Evolutionary conservation across 2,797 vertebrate species (phyloP).

Genomic region (Notolabrus celidotus): DNA sequence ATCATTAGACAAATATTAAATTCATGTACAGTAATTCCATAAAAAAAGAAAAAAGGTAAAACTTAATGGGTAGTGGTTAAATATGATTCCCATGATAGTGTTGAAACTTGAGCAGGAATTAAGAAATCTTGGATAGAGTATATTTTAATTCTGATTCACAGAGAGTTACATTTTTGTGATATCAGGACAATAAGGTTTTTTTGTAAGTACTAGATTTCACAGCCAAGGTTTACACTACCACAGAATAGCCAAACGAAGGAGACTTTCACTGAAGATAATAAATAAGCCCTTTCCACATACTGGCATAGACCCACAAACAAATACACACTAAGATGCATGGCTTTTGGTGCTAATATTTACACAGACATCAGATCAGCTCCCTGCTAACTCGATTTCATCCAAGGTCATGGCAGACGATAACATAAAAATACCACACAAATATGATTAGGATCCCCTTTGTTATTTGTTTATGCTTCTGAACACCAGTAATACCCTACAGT

Average conservation of each 20-base stretch:
- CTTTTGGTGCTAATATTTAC: conserved; percentile 47
- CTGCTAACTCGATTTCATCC: conserved; percentile 59
- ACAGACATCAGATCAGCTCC: conserved; percentile 65
- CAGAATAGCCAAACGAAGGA: conserved; percentile 53
- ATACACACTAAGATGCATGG: not conserved
- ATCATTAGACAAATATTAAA: no score
- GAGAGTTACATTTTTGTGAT: not conserved
- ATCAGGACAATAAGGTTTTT: no score
- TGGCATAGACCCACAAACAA: not conserved
- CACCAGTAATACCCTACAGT: not conserved
- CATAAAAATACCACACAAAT: conserved; percentile 26
- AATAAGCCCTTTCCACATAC: not conserved
- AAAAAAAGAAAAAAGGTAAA: no score
- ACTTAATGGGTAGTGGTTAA: no score
- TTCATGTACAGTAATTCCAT: no score
- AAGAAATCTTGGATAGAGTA: not conserved
- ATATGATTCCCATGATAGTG: not conserved
- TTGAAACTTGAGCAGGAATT: not conserved
- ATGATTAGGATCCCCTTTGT: conserved; percentile 17
- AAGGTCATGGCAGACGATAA: conserved; percentile 39
- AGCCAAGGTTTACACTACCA: conserved; percentile 33
- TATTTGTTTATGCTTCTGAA: conserved; percentile 26
- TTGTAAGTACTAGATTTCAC: not conserved
- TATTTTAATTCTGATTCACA: not conserved
- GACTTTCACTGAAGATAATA: conserved; percentile 6